These are phyloP conservation scores for Ophonus ardosiacus DNA, from an alignment of 2,888 invertebrate genomes.

Conservation along the genomic window DNA sequence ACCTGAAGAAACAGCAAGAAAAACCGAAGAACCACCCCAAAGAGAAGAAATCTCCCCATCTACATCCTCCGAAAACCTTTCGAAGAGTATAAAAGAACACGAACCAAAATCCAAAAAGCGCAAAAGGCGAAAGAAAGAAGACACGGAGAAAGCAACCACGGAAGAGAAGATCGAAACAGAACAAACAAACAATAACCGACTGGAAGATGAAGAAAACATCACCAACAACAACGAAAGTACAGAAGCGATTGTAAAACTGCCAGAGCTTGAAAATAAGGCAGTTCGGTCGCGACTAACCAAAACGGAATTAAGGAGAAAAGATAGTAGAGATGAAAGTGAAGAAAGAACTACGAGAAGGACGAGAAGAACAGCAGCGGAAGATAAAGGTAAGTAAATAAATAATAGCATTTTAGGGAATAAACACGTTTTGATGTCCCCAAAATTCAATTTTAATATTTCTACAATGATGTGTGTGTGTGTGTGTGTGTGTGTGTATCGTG, in stretches of 20 bases:
- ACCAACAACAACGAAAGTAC: neutral
- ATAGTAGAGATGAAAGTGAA: neutral
- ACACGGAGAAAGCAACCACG: neutral
- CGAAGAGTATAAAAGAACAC: neutral
- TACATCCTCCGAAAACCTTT: neutral
- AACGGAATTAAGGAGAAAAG: neutral
- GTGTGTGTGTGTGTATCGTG: too few relatives aligned
- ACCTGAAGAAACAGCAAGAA: neutral
- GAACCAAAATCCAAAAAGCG: neutral
- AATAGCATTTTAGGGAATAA: too few relatives aligned
- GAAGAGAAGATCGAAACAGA: neutral
- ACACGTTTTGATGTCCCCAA: too few relatives aligned
- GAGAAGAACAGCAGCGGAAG: neutral
- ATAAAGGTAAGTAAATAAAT: neutral
- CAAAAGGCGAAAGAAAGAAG: neutral
- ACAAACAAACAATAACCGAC: neutral
- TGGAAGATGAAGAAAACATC: neutral
- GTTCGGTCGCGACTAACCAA: neutral
- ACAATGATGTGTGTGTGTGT: too few relatives aligned
- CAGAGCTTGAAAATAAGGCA: too few relatives aligned
- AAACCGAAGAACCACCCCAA: neutral
- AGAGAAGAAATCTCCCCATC: neutral
- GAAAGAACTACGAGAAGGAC: neutral
- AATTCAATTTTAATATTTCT: too few relatives aligned
- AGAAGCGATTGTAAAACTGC: too few relatives aligned